A percentile compares a stretch with the other conserved stretches of the same genome.
Evolutionary conservation across 2,797 vertebrate species (phyloP).

Genomic region (Acanthurus leucopareius): DNA sequence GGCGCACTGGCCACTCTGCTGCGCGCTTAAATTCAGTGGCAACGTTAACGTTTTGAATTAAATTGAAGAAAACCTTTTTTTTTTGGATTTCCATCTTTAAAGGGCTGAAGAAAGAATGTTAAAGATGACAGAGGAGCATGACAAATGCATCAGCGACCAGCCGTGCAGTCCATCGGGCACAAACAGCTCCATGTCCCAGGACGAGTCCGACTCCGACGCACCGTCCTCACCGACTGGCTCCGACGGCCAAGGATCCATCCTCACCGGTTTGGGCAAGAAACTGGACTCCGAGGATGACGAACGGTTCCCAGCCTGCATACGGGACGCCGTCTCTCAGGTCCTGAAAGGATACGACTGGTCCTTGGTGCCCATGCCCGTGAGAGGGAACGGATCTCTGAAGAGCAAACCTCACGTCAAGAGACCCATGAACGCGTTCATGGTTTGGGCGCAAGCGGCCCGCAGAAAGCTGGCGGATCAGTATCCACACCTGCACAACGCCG

Average conservation of each 20-base stretch:
- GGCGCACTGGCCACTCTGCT: conserved; percentile 55
- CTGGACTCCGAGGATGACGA: conserved; percentile 91
- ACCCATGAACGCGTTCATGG: conserved; percentile 96
- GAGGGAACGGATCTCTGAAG: conserved; percentile 92
- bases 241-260: conserved; percentile 81
- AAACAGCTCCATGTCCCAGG: conserved; percentile 92
- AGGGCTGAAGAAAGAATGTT: conserved; percentile 81
- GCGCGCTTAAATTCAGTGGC: conserved; percentile 24
- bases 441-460: conserved; percentile 95
- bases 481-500: conserved; percentile 96
- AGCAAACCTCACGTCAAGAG: conserved; percentile 95
- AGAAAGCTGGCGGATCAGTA: conserved; percentile 95
- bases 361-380: conserved; percentile 95
- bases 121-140: conserved; percentile 94
- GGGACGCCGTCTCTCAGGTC: conserved; percentile 97
- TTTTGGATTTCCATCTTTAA: conserved; percentile 47
- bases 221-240: conserved; percentile 90
- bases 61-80: conserved; percentile 1
- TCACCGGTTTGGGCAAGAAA: conserved; percentile 83
- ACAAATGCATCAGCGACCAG: conserved; percentile 87
- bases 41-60: conserved; percentile 21
- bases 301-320: conserved; percentile 97
- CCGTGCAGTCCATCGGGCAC: conserved; percentile 94
- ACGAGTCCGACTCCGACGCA: conserved; percentile 95
- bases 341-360: conserved; percentile 99